Percentiles rank a stretch among this genome's conserved stretches.
phyloP scores from a whole-genome alignment of 2,113 vertebrate genomes.

The Glaucomys volans region DNA sequence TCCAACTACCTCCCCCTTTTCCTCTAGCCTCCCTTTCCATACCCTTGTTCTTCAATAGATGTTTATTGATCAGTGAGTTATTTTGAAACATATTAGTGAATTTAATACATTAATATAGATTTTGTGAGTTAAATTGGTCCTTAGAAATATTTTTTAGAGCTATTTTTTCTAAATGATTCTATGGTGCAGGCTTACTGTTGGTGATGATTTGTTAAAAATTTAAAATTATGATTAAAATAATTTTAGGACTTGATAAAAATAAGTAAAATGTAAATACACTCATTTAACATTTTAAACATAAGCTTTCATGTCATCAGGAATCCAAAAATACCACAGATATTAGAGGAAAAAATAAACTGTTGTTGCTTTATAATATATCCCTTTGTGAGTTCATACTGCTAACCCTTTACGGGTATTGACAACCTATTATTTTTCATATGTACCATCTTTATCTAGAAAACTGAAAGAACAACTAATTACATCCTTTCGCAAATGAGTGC shows the following conservation, averaged over 20 bases:
- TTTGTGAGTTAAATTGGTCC: background rate
- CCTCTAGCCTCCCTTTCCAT: background rate
- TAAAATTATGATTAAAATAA: background rate
- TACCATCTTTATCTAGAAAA: conserved; percentile 85
- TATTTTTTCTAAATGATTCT: background rate
- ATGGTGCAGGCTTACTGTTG: background rate
- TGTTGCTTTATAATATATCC: conserved; percentile 83
- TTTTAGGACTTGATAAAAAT: conserved; percentile 68
- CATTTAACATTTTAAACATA: conserved; percentile 63
- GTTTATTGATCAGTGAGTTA: background rate
- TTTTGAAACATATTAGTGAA: background rate
- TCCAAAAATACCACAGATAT: conserved; percentile 70
- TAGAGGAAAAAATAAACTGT: conserved; percentile 70
- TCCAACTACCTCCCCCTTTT: background rate
- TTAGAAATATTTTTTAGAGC: background rate
- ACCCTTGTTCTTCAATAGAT: background rate
- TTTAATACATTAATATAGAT: background rate
- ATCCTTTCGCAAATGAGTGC: conserved; percentile 86
- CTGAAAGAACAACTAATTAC: conserved; percentile 91
- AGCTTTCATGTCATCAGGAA: conserved; percentile 61
- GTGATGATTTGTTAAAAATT: background rate
- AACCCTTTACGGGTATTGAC: conserved; percentile 84
- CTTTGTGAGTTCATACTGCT: conserved; percentile 82
- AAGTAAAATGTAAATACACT: conserved; percentile 56
- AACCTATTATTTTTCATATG: conserved; percentile 88